phyloP scores from a whole-genome alignment of 2,888 invertebrate species.

The Drosophila meridionalis region DNA sequence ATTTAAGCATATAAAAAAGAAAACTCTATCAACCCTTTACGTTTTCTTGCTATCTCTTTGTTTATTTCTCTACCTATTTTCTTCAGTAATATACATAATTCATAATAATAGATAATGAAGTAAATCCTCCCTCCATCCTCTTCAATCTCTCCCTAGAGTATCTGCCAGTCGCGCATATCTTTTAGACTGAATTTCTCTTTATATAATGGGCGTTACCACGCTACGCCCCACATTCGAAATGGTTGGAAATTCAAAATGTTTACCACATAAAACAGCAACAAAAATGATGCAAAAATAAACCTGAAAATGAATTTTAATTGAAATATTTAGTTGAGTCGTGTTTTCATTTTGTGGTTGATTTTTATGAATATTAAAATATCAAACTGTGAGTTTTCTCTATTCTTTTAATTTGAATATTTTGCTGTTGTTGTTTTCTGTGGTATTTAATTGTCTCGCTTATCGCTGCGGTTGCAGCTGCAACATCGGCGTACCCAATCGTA shows the following conservation, averaged over 20 bases:
- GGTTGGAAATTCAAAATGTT: slow-evolving; percentile 3
- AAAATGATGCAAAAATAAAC: slow-evolving; percentile 1
- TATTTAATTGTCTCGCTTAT: slow-evolving; percentile 24
- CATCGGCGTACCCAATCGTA: background rate
- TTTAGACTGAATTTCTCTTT: background rate
- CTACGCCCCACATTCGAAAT: slow-evolving; percentile 15
- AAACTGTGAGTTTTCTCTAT: background rate
- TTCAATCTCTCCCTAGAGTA: background rate
- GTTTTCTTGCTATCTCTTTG: no score
- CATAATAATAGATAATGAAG: no score
- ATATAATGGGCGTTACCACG: slow-evolving; percentile 9
- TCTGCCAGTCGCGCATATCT: background rate
- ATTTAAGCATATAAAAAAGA: background rate
- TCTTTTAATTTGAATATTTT: background rate
- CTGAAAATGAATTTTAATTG: slow-evolving; percentile 21
- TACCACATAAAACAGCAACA: slow-evolving; percentile 19
- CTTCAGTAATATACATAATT: no score
- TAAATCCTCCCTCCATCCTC: background rate
- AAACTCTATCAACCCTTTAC: background rate
- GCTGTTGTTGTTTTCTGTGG: background rate
- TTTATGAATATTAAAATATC: slow-evolving; percentile 11
- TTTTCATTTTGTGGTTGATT: slow-evolving; percentile 20
- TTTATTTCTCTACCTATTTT: no score
- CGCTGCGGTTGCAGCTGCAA: slow-evolving; percentile 14
- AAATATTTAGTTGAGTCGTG: slow-evolving; percentile 3